Conservation (phyloP, 2,888 invertebrate species). For the Stegophylla sp. region DNA sequence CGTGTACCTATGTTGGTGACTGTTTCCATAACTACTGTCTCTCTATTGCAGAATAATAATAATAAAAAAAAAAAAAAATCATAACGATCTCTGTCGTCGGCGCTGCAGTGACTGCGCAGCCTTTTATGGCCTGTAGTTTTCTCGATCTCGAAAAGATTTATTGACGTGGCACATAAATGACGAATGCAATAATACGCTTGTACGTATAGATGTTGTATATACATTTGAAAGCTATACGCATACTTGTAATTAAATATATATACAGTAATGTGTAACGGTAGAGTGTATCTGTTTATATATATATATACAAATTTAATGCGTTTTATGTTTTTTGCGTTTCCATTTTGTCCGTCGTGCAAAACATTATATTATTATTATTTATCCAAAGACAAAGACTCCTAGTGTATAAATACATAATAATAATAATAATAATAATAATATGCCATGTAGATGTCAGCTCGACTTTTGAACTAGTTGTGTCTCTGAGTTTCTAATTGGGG, state of each 20-base stretch:
- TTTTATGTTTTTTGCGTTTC: background rate
- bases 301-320: no score
- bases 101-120: conserved; percentile 5
- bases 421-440: no score
- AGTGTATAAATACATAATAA: no score
- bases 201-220: background rate
- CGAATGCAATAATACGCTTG: no score
- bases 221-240: background rate
- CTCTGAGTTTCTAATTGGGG: no score
- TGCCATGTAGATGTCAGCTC: no score
- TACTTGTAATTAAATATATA: conserved; percentile 13
- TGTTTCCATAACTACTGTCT: background rate
- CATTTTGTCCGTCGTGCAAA: background rate
- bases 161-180: background rate
- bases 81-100: conserved; percentile 27
- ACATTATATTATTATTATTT: no score
- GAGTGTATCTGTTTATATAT: no score
- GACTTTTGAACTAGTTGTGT: no score
- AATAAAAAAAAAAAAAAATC: no score
- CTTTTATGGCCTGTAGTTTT: conserved; percentile 53
- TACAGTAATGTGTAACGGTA: background rate
- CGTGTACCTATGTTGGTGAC: background rate
- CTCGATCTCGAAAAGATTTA: conserved; percentile 40
- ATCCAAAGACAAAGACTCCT: no score
- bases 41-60: conserved; percentile 2